Evolutionary conservation across 2,888 invertebrate genomes (phyloP).

Genomic region (Idaea dimidiata): DNA sequence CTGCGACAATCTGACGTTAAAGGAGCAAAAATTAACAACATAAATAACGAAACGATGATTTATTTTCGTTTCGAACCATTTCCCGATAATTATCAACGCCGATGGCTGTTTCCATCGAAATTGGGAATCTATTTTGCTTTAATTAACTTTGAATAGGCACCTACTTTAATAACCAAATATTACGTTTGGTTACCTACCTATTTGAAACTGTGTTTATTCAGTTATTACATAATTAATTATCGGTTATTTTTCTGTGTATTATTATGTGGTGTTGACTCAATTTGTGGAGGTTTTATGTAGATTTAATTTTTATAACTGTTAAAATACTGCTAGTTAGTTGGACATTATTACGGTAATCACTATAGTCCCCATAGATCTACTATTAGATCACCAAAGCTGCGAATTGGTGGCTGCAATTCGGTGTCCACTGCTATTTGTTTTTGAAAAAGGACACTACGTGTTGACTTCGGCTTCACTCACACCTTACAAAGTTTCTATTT

Average conservation of each 20-base stretch:
- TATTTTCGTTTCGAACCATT: neutral
- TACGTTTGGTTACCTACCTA: neutral
- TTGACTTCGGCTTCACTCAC: too few species aligned
- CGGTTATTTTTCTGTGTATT: neutral
- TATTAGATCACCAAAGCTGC: too few species aligned
- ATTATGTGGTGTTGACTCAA: neutral
- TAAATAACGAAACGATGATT: constrained; percentile 35
- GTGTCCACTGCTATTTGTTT: too few species aligned
- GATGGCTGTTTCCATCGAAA: constrained; percentile 1
- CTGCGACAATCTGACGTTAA: neutral
- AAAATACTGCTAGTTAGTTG: too few species aligned
- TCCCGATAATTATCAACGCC: neutral
- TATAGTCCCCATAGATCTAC: too few species aligned
- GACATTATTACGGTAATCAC: too few species aligned
- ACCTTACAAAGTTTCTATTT: too few species aligned
- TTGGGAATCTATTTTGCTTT: neutral
- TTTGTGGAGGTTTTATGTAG: neutral
- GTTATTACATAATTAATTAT: neutral
- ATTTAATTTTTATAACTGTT: too few species aligned
- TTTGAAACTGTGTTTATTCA: neutral
- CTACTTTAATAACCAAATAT: neutral
- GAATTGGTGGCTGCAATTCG: too few species aligned
- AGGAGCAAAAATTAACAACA: constrained; percentile 47
- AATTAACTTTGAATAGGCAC: neutral
- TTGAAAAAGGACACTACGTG: too few species aligned